A percentile compares a stretch with the other conserved stretches of the same genome.
Evolutionary conservation across 2,797 vertebrate genomes (phyloP).

Genomic region (Acipenser ruthenus): DNA sequence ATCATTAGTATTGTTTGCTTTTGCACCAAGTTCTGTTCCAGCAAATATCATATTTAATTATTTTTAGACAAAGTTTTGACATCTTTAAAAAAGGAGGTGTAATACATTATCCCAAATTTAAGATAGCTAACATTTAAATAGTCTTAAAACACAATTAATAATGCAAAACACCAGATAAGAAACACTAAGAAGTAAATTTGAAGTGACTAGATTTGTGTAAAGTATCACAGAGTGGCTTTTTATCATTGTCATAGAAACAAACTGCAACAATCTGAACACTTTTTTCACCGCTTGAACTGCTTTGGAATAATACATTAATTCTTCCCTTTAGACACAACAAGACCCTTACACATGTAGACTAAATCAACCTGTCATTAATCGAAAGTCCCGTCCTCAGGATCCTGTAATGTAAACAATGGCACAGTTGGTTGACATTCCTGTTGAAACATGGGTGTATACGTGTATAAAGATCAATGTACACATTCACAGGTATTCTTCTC

Average conservation of each 20-base stretch:
- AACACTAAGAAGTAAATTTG: conserved; percentile 41
- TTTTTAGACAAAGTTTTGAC: background rate
- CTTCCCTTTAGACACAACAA: background rate
- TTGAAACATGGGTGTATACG: too few species aligned
- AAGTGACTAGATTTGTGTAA: conserved; percentile 54
- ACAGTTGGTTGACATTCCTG: too few species aligned
- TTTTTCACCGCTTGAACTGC: conserved; percentile 21
- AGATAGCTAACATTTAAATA: conserved; percentile 13
- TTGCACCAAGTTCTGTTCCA: background rate
- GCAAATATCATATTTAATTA: background rate
- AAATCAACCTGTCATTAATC: too few species aligned
- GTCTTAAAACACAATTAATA: conserved; percentile 24
- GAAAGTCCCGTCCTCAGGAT: too few species aligned
- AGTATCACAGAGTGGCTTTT: conserved; percentile 44
- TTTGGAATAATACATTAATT: conserved; percentile 25
- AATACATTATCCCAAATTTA: conserved; percentile 2
- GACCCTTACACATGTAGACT: too few species aligned
- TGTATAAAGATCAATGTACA: too few species aligned
- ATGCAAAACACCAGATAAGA: conserved; percentile 23
- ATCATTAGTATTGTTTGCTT: background rate
- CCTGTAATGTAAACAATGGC: too few species aligned
- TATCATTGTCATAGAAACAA: conserved; percentile 46
- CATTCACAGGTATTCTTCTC: too few species aligned
- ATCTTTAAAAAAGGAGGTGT: background rate
- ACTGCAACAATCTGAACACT: conserved; percentile 27